These are phyloP conservation scores for Drosophila kuntzei DNA, from an alignment of 2,888 invertebrate species.

Conservation along the genomic window DNA sequence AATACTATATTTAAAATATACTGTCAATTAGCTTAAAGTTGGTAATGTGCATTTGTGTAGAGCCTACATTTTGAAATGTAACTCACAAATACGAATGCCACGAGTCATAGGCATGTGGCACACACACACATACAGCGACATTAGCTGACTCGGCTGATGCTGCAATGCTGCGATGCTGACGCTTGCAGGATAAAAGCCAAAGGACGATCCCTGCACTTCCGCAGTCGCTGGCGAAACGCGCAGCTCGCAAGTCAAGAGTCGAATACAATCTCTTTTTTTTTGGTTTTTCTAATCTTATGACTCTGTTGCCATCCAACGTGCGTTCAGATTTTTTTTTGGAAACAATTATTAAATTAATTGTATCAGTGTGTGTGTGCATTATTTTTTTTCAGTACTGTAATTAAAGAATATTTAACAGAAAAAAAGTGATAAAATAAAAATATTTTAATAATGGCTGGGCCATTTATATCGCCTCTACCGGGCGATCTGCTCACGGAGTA, in stretches of 20 bases:
- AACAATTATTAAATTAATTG: conserved; percentile 7
- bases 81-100: conserved; percentile 24
- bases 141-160: conserved; percentile 19
- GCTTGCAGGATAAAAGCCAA: conserved; percentile 71
- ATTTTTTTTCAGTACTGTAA: conserved; percentile 9
- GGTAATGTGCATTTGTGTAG: background rate
- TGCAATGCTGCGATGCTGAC: conserved; percentile 26
- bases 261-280: conserved; percentile 18
- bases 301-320: conserved; percentile 11
- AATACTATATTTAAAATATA: background rate
- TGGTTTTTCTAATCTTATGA: conserved; percentile 12
- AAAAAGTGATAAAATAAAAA: background rate
- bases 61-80: background rate
- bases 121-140: conserved; percentile 9
- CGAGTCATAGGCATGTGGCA: conserved; percentile 14
- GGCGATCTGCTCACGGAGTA: conserved; percentile 96
- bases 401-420: background rate
- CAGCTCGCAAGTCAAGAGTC: conserved; percentile 50
- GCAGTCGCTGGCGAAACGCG: conserved; percentile 76
- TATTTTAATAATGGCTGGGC: conserved; percentile 90
- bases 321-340: conserved; percentile 10
- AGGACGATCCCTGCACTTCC: conserved; percentile 64
- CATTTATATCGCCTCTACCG: conserved; percentile 93
- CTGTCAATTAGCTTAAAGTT: conserved; percentile 31
- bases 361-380: background rate